Evolutionary conservation across 2,797 vertebrate species (phyloP).

Genomic region (Enteromius radiatus): DNA sequence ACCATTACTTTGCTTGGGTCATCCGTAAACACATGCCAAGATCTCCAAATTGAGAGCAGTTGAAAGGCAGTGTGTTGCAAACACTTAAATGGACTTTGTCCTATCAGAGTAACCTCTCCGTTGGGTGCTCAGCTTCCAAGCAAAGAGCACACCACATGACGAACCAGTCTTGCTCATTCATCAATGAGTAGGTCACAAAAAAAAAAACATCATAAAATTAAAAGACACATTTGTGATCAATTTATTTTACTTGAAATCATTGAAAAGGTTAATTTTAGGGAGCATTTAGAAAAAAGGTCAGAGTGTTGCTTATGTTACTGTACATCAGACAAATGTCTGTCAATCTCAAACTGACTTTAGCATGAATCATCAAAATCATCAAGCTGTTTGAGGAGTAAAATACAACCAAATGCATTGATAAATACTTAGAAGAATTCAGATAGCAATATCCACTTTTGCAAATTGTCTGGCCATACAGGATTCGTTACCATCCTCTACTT

Average conservation of each 20-base stretch:
- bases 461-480: background rate
- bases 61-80: conserved; percentile 62
- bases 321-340: background rate
- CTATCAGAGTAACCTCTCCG: conserved; percentile 57
- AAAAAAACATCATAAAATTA: background rate
- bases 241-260: conserved; percentile 51
- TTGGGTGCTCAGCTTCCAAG: conserved; percentile 13
- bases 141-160: background rate
- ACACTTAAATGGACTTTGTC: conserved; percentile 74
- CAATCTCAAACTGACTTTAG: conserved; percentile 4
- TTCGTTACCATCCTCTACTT: background rate
- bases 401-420: background rate
- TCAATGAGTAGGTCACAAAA: background rate
- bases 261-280: conserved; percentile 49
- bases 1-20: conserved; percentile 17
- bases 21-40: conserved; percentile 37
- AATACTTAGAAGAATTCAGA: background rate
- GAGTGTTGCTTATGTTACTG: conserved; percentile 12
- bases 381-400: conserved; percentile 18
- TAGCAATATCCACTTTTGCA: background rate
- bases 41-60: conserved; percentile 57
- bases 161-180: conserved; percentile 24
- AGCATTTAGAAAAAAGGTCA: conserved; percentile 35
- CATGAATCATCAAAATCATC: background rate
- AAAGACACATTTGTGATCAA: conserved; percentile 35